Conservation (phyloP, 2,113 vertebrate species). For the Polypterus bichir region DNA sequence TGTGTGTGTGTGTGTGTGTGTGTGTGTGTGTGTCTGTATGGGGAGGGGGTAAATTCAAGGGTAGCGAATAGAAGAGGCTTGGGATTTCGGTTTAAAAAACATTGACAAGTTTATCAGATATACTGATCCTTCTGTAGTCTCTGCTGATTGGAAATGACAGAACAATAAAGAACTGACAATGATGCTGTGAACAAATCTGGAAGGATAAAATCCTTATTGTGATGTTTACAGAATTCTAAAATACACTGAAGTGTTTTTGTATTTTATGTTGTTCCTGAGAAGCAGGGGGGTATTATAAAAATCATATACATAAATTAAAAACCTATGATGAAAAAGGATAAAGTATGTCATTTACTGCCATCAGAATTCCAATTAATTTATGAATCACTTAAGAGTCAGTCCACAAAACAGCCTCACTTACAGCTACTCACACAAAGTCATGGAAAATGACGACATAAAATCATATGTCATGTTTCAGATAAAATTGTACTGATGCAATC, state of each 20-base stretch:
- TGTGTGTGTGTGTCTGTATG: conserved; percentile 20
- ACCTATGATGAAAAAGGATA: neutral
- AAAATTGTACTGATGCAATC: too few relatives aligned
- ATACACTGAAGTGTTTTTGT: conserved; percentile 23
- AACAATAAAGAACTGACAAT: conserved; percentile 43
- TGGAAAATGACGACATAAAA: too few relatives aligned
- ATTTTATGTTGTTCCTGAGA: conserved; percentile 18
- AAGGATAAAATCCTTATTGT: conserved; percentile 34
- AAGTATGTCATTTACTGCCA: too few relatives aligned
- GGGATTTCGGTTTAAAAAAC: conserved; percentile 44
- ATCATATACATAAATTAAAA: conserved; percentile 12
- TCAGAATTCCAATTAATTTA: too few relatives aligned
- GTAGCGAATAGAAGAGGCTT: conserved; percentile 11
- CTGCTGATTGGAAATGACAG: conserved; percentile 51
- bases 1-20: conserved; percentile 18
- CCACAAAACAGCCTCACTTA: too few relatives aligned
- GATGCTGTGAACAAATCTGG: conserved; percentile 27
- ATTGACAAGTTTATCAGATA: conserved; percentile 66
- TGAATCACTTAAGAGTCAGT: too few relatives aligned
- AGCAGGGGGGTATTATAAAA: conserved; percentile 17
- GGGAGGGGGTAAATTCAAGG: conserved; percentile 9
- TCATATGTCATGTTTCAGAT: too few relatives aligned
- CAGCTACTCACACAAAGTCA: too few relatives aligned
- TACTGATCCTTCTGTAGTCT: conserved; percentile 46
- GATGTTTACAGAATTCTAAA: conserved; percentile 30